These are phyloP conservation scores for Sympetrum striolatum DNA, from an alignment of 2,888 invertebrate genomes.

Conservation along the genomic window DNA sequence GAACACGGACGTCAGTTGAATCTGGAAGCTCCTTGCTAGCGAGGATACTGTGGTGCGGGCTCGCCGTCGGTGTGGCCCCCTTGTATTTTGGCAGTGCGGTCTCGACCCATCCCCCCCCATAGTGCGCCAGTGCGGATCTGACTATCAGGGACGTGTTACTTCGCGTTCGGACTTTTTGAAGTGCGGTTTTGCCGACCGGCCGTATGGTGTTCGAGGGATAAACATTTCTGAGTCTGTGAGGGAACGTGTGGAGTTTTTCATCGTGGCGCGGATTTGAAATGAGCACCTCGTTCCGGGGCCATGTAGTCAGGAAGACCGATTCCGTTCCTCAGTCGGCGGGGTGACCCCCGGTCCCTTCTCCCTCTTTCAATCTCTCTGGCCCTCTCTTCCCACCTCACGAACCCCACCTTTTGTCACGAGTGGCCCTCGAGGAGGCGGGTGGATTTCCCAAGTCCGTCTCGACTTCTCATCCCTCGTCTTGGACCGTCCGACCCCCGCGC, in stretches of 20 bases:
- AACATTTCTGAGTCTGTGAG: not conserved
- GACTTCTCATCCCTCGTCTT: not conserved
- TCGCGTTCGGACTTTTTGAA: not conserved
- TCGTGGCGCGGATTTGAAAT: not conserved
- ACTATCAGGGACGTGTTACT: not conserved
- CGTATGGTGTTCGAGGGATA: not conserved
- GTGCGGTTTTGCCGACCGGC: not conserved
- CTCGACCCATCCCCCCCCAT: not conserved
- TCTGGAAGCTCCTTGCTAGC: not conserved
- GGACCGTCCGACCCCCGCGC: not conserved
- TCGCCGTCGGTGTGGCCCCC: not conserved
- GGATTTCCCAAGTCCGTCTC: not conserved
- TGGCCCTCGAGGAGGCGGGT: not conserved
- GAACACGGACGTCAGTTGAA: conserved; percentile 23
- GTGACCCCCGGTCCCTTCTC: conserved; percentile 12
- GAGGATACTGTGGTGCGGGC: not conserved
- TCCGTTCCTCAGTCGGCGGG: conserved; percentile 29
- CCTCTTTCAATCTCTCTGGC: not conserved
- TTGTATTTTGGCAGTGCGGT: not conserved
- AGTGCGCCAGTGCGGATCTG: not conserved
- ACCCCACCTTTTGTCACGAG: not conserved
- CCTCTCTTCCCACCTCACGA: not conserved
- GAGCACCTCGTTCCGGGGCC: conserved; percentile 17
- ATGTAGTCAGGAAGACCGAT: conserved; percentile 27
- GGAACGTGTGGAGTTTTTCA: not conserved